Base-by-base conservation (phyloP, 37 sponge, comb jelly and placozoan genomes). In the Dysidea cf. avara region DNA sequence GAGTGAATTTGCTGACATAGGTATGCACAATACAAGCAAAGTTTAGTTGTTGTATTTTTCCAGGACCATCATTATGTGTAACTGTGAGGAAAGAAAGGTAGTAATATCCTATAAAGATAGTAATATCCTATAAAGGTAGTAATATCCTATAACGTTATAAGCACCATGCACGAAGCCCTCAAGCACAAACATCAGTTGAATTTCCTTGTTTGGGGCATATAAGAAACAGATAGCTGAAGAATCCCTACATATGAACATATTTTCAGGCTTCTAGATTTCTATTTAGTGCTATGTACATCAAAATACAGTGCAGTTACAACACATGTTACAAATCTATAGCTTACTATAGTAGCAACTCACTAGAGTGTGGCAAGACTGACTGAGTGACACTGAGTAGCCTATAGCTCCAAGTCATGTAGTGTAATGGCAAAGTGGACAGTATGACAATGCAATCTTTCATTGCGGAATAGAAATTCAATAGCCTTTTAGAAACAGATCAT, bases 351-450 rank as follows among this genome's bases (percentile, higher is more conserved):
- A 49, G 34, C 29, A 17, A 31, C 74, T 77, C 64, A 92, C 93
- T 53, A 0, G 92, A 51, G 18, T 83, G 84, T 20, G 87, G 74
- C 12, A 83, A 84, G 7, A 72, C 33, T 37, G 90, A 80, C 13
- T 74, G 67, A 7, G 93, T 78, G 54, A 78, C 56, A 47, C 81
- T 18, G 0, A 98, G 82, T 25, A 98, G n/a, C n/a, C n/a, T n/a
- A n/a, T n/a, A n/a, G 80, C 16, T 87, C 62, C 46, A 76, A 37
- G 28, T 94, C 85, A 33, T 89, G 76, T 60, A 98, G 77, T 22
- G 96, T 84, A 20, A 98, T 82, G 53, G 99, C 99, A 86, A 98
- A 82, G 66, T 98, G 99, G 62, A 98, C 86, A 39, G 93, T 91
- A 68, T 98, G 96, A 39, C 70, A 35, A 48, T 84, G 75, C n/a